phyloP scores from a whole-genome alignment of 2,797 vertebrate species.

The Pteronotus mesoamericanus region DNA sequence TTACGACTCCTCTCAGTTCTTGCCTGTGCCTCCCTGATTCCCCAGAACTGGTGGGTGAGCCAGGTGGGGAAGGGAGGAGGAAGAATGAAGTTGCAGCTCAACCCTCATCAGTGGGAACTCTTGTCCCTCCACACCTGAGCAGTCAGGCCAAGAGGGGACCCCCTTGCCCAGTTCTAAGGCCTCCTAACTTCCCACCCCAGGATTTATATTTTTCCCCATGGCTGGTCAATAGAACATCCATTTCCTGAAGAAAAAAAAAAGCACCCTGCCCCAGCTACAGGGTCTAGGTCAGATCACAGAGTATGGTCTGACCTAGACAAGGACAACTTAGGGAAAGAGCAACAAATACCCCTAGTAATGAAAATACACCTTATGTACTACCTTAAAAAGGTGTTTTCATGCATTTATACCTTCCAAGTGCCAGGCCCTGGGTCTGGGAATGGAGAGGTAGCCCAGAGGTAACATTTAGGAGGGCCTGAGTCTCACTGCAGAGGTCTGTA shows the following conservation, averaged over 20 bases:
- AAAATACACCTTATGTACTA: not conserved
- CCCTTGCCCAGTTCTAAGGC: not conserved
- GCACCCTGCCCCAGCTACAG: not conserved
- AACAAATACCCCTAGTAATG: not conserved
- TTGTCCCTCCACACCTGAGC: not conserved
- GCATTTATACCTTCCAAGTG: not conserved
- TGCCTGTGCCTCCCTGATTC: not conserved
- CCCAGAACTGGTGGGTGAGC: not conserved
- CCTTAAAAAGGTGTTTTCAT: not conserved
- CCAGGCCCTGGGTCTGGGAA: not conserved
- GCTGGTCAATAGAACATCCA: not conserved
- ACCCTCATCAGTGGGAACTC: too few species aligned
- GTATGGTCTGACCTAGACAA: not conserved
- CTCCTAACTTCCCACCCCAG: not conserved
- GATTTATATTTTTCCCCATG: not conserved
- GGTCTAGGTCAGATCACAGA: too few species aligned
- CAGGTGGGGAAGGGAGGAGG: rapidly evolving
- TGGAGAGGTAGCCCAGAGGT: not conserved
- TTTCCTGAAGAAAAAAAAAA: not conserved
- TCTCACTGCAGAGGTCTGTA: not conserved
- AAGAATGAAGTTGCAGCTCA: not conserved
- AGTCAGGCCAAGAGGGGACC: not conserved
- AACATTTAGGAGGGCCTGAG: too few species aligned
- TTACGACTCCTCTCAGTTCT: not conserved
- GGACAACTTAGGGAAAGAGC: not conserved